Evolutionary conservation across 2,797 vertebrate species (phyloP).

Genomic region (Botia kubotai): DNA sequence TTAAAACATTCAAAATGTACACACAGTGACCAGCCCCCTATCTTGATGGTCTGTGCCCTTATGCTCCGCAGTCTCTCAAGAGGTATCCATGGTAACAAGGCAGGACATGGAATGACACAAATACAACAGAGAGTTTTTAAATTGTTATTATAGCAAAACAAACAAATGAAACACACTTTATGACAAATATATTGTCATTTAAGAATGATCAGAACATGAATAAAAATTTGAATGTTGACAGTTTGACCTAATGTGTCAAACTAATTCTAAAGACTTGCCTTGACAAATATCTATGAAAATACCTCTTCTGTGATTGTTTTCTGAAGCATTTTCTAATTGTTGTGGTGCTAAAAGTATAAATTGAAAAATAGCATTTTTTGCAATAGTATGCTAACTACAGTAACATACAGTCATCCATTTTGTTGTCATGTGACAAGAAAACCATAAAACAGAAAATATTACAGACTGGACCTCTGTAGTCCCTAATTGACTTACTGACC

Average conservation of each 20-base stretch:
- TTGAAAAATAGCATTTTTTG: no score
- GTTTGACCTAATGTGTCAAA: background rate
- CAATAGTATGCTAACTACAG: no score
- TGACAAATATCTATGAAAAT: no score
- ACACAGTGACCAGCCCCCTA: slow-evolving; percentile 37
- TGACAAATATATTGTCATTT: background rate
- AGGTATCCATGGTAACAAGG: slow-evolving; percentile 59
- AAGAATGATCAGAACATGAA: background rate
- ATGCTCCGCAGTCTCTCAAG: slow-evolving; percentile 46
- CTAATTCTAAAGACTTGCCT: no score
- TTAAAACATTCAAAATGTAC: slow-evolving; percentile 37
- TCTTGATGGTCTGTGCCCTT: slow-evolving; percentile 45
- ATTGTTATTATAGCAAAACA: slow-evolving; percentile 22
- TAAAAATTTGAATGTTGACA: slow-evolving; percentile 4
- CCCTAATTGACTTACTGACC: no score
- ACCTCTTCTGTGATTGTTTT: no score
- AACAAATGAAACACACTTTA: background rate
- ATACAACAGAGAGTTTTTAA: slow-evolving; percentile 17
- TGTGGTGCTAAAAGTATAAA: no score
- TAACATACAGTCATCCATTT: no score
- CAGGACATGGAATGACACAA: slow-evolving; percentile 39
- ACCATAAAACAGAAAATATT: no score
- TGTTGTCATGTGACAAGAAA: no score
- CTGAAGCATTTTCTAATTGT: no score
- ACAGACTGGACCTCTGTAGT: no score